Evolutionary conservation across 2,888 invertebrate species (phyloP).

Genomic region (Conistra vaccinii): DNA sequence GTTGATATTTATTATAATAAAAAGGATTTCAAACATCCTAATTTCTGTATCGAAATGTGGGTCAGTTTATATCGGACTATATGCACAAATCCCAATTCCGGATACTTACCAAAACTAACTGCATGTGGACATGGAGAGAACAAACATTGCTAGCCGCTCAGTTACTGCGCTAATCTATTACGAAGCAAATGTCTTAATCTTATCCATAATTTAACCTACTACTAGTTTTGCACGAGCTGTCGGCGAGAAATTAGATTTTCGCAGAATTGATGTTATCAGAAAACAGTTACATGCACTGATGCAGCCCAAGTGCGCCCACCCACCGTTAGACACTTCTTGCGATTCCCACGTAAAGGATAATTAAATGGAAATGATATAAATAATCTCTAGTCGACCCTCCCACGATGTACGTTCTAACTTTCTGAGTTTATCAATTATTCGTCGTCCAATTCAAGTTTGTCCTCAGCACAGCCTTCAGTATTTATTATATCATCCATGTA

Average conservation of each 20-base stretch:
- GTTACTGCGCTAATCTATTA: conserved; percentile 10
- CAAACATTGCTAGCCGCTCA: background rate
- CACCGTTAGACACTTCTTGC: conserved; percentile 1
- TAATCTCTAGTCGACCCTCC: background rate
- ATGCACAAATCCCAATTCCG: background rate
- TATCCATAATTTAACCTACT: conserved; percentile 15
- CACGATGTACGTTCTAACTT: background rate
- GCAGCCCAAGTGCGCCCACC: conserved; percentile 5
- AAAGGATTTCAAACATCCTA: background rate
- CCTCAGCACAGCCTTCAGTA: conserved; percentile 33
- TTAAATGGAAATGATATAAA: background rate
- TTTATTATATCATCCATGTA: conserved; percentile 35
- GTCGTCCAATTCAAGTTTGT: conserved; percentile 40
- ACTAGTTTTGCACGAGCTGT: background rate
- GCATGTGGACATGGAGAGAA: background rate
- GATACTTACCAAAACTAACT: background rate
- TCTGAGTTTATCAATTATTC: conserved; percentile 32
- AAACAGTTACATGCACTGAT: conserved; percentile 23
- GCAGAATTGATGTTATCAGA: conserved; percentile 21
- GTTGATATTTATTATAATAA: background rate
- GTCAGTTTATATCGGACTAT: background rate
- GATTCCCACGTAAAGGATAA: conserved; percentile 3
- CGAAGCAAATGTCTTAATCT: conserved; percentile 22
- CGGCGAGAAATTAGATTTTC: conserved; percentile 24
- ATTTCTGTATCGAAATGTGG: background rate